These are phyloP conservation scores for Neodiprion pinetum DNA, from an alignment of 1,140 invertebrate genomes.

Conservation along the genomic window DNA sequence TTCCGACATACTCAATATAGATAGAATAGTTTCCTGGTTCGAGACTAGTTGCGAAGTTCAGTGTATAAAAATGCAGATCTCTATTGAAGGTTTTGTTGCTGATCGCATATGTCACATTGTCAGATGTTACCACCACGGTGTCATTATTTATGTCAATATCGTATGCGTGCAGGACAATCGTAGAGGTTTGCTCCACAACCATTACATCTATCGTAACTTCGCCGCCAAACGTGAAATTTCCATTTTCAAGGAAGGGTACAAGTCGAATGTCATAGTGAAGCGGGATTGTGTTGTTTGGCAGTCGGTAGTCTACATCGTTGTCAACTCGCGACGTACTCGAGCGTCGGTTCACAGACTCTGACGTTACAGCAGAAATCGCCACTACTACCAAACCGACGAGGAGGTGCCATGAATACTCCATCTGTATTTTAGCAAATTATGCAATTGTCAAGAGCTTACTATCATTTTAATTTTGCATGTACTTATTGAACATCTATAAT, in stretches of 20 bases:
- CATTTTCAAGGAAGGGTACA: constrained; percentile 65
- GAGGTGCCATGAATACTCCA: neutral
- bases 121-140: constrained; percentile 31
- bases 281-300: constrained; percentile 67
- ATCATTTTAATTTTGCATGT: too few species aligned
- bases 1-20: constrained; percentile 22
- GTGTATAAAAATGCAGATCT: constrained; percentile 53
- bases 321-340: neutral
- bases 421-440: neutral
- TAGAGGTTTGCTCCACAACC: constrained; percentile 47
- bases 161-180: constrained; percentile 63
- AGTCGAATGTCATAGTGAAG: constrained; percentile 71
- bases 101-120: constrained; percentile 8
- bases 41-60: constrained; percentile 46
- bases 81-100: constrained; percentile 33
- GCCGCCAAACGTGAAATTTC: constrained; percentile 62
- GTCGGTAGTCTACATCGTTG: constrained; percentile 52
- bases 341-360: neutral
- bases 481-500: too few species aligned
- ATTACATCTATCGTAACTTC: constrained; percentile 65
- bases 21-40: constrained; percentile 29
- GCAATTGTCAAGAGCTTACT: too few species aligned
- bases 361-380: neutral
- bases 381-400: neutral
- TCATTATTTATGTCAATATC: constrained; percentile 43